Evolutionary conservation across 1,140 invertebrate species (phyloP).

Genomic region (Leptopilina clavipes): DNA sequence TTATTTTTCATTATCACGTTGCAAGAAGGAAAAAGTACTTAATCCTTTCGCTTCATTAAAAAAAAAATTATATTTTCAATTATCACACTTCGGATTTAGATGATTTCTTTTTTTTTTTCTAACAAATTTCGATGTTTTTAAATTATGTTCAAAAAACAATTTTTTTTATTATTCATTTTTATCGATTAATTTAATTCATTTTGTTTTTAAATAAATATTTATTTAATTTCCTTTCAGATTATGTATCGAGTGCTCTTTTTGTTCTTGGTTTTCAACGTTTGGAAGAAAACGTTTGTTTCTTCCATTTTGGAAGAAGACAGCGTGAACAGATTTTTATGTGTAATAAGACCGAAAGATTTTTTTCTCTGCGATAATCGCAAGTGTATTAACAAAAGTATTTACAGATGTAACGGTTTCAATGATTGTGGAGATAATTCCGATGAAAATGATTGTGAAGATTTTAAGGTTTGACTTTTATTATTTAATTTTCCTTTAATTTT

Average conservation of each 20-base stretch:
- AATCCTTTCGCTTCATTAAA: background rate
- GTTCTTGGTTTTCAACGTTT: background rate
- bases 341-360: too few relatives aligned
- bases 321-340: too few relatives aligned
- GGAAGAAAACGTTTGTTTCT: background rate
- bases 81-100: background rate
- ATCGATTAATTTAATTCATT: background rate
- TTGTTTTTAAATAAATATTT: background rate
- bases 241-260: conserved; percentile 17
- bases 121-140: too few relatives aligned
- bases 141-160: too few relatives aligned
- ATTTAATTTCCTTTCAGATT: conserved; percentile 38
- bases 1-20: conserved; percentile 22
- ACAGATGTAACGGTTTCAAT: conserved; percentile 72
- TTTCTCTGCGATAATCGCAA: conserved; percentile 64
- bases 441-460: conserved; percentile 59
- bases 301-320: too few relatives aligned
- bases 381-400: conserved; percentile 39
- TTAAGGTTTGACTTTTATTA: background rate
- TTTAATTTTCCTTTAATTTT: background rate
- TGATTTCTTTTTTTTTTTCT: too few relatives aligned
- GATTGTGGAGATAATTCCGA: conserved; percentile 76
- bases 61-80: background rate
- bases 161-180: too few relatives aligned
- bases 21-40: background rate